Evolutionary conservation across 2,888 invertebrate genomes (phyloP), one percentile per base, ranked within the genome.

Genomic region (Ennomos quercinarius): DNA sequence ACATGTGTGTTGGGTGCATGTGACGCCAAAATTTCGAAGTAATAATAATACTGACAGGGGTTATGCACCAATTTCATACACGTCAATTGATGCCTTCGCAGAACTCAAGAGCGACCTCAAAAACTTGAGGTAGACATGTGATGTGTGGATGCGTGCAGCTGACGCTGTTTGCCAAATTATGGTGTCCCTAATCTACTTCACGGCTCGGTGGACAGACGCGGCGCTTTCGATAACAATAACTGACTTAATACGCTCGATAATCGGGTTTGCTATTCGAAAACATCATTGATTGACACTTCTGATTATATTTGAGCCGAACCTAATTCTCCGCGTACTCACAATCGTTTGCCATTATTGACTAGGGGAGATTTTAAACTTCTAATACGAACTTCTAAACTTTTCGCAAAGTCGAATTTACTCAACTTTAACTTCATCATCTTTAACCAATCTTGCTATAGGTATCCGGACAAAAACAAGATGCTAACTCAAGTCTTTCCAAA

Each of bases 101-200:
- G 60, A 56, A 61, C 56, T 55, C 51, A 55, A 55, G 55, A 47
- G 51, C 47, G 49, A 11, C 56, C 76, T 77, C 78, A 81, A 78
- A 79, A 74, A 78, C 71, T 76, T 71, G 72, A 70, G 74, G 74
- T 73, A 67, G 81, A 86, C 82, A 84, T 77, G 82, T 79, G 80
- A 83, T 82, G 85, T 78, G 83, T 90, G 91, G 79, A 82, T 83
- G 85, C 78, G 83, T 90, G 91, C 91, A 92, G 91, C 91, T 92
- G 91, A 89, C 91, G 87, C 84, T 84, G 77, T 87, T 88, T 87
- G 86, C 76, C 78, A 88, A 87, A 89, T 88, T 89, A 91, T 91
- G 87, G 89, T 87, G 91, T 88, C 89, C 91, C 90, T 91, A 91
- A 91, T 91, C 90, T 90, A 88, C 85, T 91, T 88, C 85, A 90